A percentile compares a stretch with the other conserved stretches of the same genome.
Conservation (phyloP, 2,113 vertebrate species). For the Nibea coibor region DNA sequence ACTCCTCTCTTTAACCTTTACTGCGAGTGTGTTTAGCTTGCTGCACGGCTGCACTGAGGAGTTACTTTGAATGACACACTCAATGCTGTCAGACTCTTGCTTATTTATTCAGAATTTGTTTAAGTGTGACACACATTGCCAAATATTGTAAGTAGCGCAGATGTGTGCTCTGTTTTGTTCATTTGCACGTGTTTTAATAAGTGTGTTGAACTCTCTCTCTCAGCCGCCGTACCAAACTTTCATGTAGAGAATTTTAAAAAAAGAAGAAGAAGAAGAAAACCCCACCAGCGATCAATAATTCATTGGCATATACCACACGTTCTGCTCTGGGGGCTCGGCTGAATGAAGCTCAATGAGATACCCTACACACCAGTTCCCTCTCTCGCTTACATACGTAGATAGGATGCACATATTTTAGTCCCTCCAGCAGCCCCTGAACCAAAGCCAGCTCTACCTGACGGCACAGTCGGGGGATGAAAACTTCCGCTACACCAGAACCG, state of each 20-base stretch:
- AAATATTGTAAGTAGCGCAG: neutral
- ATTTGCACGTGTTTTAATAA: neutral
- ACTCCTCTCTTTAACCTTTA: neutral
- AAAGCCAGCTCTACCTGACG: constrained; percentile 18
- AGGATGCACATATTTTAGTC: constrained; percentile 5
- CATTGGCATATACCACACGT: constrained; percentile 50
- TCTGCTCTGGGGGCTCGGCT: constrained; percentile 50
- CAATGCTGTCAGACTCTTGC: neutral
- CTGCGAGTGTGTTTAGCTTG: neutral
- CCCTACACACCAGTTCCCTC: constrained; percentile 12
- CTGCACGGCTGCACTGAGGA: neutral
- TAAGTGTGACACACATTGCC: neutral
- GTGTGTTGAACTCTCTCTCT: neutral
- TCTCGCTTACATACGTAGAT: neutral
- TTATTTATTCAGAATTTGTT: neutral
- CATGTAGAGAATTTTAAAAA: constrained; percentile 27
- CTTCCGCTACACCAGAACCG: neutral
- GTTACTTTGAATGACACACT: neutral
- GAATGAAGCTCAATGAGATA: constrained; percentile 52
- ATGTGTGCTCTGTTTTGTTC: too few relatives aligned
- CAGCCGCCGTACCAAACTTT: neutral
- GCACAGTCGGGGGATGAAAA: constrained; percentile 20
- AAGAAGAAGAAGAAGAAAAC: constrained; percentile 14
- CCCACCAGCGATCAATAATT: constrained; percentile 65
- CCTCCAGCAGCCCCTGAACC: constrained; percentile 1